Evolutionary conservation across 2,888 invertebrate genomes (phyloP).

Genomic region (Cantharis flavilabris): DNA sequence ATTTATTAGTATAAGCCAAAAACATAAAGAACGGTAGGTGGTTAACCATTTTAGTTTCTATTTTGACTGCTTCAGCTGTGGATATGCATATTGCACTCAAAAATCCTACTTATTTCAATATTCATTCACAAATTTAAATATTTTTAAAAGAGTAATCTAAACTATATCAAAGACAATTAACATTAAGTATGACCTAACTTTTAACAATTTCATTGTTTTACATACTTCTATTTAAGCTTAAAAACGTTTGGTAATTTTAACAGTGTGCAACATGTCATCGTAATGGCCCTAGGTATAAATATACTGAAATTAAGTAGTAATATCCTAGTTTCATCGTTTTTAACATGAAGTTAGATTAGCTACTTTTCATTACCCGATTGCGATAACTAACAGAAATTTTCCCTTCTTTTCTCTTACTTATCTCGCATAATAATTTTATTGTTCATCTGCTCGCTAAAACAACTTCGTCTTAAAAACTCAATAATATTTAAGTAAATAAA

Average conservation of each 20-base stretch:
- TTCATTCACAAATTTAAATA: slow-evolving; percentile 37
- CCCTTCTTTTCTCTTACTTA: background rate
- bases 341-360: background rate
- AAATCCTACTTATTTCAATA: slow-evolving; percentile 34
- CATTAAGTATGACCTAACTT: slow-evolving; percentile 55
- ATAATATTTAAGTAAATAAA: slow-evolving; percentile 31
- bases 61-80: slow-evolving; percentile 17
- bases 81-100: slow-evolving; percentile 40
- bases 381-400: background rate
- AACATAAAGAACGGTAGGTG: background rate
- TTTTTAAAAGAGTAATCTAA: slow-evolving; percentile 57
- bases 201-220: slow-evolving; percentile 54
- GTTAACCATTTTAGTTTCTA: slow-evolving; percentile 2
- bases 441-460: background rate
- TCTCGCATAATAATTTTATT: background rate
- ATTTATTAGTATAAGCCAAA: slow-evolving; percentile 16
- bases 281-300: slow-evolving; percentile 3
- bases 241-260: slow-evolving; percentile 41
- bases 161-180: slow-evolving; percentile 60
- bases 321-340: background rate
- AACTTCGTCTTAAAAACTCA: background rate
- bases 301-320: background rate
- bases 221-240: slow-evolving; percentile 49
- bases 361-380: background rate
- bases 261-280: slow-evolving; percentile 47